Conservation (phyloP, 2,797 vertebrate genomes). For the Eidolon dupreanum region DNA sequence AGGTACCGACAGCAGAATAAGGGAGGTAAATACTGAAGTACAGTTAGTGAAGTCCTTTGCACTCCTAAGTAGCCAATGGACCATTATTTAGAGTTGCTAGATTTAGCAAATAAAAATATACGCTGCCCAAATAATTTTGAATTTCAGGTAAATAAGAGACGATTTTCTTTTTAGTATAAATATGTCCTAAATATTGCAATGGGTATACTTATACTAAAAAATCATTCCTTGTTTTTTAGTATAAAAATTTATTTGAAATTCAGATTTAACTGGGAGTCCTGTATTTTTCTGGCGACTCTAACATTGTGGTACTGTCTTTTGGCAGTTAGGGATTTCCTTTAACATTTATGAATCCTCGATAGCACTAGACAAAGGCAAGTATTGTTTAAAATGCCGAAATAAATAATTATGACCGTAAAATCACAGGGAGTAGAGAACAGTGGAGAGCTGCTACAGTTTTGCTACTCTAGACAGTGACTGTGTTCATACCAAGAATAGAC, state of each 20-base stretch:
- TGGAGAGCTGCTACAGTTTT: background rate
- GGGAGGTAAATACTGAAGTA: background rate
- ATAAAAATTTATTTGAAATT: conserved; percentile 24
- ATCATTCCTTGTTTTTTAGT: background rate
- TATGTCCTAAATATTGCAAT: background rate
- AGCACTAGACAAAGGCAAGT: conserved; percentile 28
- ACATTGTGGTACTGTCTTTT: background rate
- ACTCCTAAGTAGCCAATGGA: background rate
- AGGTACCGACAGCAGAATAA: background rate
- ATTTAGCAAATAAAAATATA: conserved; percentile 41
- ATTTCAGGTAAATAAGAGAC: conserved; percentile 19
- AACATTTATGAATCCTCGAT: conserved; percentile 21
- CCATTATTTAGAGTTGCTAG: background rate
- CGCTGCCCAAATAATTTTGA: background rate
- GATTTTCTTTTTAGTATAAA: background rate
- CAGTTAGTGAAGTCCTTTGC: background rate
- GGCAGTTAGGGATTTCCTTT: conserved; percentile 36
- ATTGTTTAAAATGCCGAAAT: conserved; percentile 66
- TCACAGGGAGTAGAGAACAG: conserved; percentile 27
- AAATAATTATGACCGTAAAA: conserved; percentile 40
- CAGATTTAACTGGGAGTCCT: background rate
- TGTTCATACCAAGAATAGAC: background rate
- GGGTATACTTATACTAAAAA: background rate
- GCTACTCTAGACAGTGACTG: background rate
- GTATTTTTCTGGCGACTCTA: background rate